Base-by-base conservation (phyloP, 2,113 vertebrate genomes). In the Toxotes jaculatrix region DNA sequence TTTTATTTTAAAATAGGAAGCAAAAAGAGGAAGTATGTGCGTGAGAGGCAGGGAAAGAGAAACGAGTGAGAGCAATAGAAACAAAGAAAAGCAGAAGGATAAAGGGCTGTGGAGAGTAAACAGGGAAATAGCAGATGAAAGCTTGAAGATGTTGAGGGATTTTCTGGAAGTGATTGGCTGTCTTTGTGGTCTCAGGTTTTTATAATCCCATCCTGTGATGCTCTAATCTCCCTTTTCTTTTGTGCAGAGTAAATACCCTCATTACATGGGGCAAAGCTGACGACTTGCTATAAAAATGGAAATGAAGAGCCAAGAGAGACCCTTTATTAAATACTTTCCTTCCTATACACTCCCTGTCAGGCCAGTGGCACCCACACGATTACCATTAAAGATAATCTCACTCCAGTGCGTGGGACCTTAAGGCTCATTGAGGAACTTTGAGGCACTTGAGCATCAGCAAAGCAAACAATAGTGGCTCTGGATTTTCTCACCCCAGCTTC, bases 131-230 rank as follows among this genome's bases (percentile, higher is more conserved):
- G 83, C 42, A 77, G 80, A 90, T 91, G 86, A 92, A 93, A 87
- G 89, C 88, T 31, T 23, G 38, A 63, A 87, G 87, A 92, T 87
- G 84, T 86, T 80, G 71, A 76, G 56, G 91, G 90, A 93, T 92
- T 93, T 93, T 89, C 85, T 84, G 45, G 40, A 80, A 88, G 82
- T 89, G 90, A 92, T 91, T 91, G 87, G 84, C 87, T 87, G 77
- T 91, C 88, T 94, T 90, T 92, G 86, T 91, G 89, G 81, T 83
- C 87, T 89, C 79, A 65, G 87, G 84, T 88, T 91, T 92, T 93
- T 80, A 88, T 90, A 91, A 92, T 93, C 91, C 90, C 70, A 55
- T 87, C 87, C 90, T 92, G 86, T 93, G 91, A 91, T 92, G 88
- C 87, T 89, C 72, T 94, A 94, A 94, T 93, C 91, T 88, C 43